Conservation (phyloP, 1,140 invertebrate species). For the Lucilia sericata region DNA sequence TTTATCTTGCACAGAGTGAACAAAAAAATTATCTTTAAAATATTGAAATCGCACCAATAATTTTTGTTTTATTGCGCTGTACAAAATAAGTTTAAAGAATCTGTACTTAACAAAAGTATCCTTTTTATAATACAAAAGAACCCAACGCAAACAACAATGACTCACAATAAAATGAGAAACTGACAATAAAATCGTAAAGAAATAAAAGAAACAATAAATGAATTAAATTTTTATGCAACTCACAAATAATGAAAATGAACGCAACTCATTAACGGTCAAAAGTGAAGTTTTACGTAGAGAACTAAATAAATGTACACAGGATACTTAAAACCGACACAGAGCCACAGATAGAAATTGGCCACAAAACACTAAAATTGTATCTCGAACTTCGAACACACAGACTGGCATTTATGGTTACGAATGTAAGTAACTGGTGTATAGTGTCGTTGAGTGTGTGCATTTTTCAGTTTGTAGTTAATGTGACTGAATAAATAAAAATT, state of each 20-base stretch:
- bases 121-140: neutral
- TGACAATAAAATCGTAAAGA: neutral
- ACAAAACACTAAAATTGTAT: conserved; percentile 25
- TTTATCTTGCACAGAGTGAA: neutral
- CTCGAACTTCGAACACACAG: neutral
- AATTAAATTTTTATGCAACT: conserved; percentile 41
- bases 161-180: neutral
- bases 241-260: conserved; percentile 43
- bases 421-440: neutral
- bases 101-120: conserved; percentile 24
- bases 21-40: neutral
- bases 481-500: conserved; percentile 9
- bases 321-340: neutral
- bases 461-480: neutral
- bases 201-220: conserved; percentile 20
- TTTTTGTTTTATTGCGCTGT: neutral
- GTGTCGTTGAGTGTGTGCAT: neutral
- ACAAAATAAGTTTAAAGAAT: neutral
- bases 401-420: neutral
- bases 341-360: conserved; percentile 5
- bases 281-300: neutral
- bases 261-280: conserved; percentile 39
- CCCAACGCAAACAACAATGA: neutral
- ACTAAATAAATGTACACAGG: neutral
- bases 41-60: neutral